Percentiles rank a stretch among this genome's conserved stretches.
phyloP scores from a whole-genome alignment of 2,888 invertebrate species.

The Caenorhabditis becei region DNA sequence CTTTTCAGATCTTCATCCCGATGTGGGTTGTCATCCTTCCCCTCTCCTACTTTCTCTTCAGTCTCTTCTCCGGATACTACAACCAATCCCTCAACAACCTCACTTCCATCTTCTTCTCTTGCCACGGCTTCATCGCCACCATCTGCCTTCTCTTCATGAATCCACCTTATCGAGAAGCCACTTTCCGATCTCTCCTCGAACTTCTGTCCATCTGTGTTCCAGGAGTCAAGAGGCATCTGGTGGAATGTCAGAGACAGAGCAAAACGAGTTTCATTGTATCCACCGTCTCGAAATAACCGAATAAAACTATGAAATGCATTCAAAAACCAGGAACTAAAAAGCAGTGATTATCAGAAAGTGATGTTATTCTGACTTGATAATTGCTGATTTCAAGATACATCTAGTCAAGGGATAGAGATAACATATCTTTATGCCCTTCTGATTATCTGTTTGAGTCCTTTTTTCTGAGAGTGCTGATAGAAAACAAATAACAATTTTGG shows the following conservation, averaged over 20 bases:
- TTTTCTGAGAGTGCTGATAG: neutral
- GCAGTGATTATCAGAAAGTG: neutral
- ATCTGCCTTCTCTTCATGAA: conserved; percentile 28
- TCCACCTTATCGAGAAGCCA: conserved; percentile 31
- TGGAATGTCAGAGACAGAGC: conserved; percentile 1
- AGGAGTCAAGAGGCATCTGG: neutral
- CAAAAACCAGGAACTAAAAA: neutral
- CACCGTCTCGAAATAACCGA: conserved; percentile 4
- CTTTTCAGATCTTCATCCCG: conserved; percentile 35
- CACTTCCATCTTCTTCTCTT: conserved; percentile 27
- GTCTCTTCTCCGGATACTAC: conserved; percentile 34
- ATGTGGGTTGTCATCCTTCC: conserved; percentile 39
- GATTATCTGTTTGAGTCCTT: no score
- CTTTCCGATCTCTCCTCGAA: neutral
- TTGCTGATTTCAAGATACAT: neutral
- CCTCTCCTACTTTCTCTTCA: conserved; percentile 27
- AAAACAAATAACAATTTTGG: neutral
- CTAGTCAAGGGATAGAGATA: neutral
- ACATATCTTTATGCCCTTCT: neutral
- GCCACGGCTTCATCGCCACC: conserved; percentile 36
- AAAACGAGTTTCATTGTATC: conserved; percentile 25
- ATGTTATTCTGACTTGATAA: conserved; percentile 5
- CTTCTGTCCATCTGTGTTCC: neutral
- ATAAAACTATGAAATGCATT: neutral
- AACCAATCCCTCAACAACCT: conserved; percentile 30